phyloP scores from a whole-genome alignment of 1,140 invertebrate species.

The Drosophila pachea region DNA sequence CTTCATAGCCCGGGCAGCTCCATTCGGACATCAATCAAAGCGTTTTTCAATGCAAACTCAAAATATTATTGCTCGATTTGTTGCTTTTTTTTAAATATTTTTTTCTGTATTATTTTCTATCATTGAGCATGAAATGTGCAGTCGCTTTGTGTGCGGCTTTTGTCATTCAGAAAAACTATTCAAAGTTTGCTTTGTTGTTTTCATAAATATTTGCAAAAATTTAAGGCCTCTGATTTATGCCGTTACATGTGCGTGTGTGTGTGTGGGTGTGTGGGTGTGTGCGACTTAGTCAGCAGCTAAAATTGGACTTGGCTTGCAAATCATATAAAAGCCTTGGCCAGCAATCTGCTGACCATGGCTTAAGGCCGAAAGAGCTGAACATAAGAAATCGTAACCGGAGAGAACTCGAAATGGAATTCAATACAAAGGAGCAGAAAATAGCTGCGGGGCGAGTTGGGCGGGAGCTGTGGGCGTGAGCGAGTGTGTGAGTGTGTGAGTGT shows the following conservation, averaged over 20 bases:
- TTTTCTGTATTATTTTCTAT: background rate
- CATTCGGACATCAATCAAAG: constrained; percentile 35
- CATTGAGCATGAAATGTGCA: constrained; percentile 29
- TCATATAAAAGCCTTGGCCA: constrained; percentile 20
- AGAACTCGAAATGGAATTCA: constrained; percentile 50
- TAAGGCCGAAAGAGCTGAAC: constrained; percentile 32
- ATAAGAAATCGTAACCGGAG: constrained; percentile 10
- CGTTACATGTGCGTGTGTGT: background rate
- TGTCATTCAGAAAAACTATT: constrained; percentile 10
- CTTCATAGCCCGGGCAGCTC: constrained; percentile 40
- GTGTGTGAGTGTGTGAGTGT: constrained; percentile 14
- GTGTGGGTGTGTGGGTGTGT: no score
- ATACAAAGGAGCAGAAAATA: constrained; percentile 47
- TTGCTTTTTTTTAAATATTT: constrained; percentile 26
- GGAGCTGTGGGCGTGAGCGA: constrained; percentile 12
- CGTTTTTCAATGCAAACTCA: constrained; percentile 14
- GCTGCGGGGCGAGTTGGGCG: constrained; percentile 44
- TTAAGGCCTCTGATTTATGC: background rate
- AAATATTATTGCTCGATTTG: background rate
- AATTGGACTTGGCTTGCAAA: constrained; percentile 17
- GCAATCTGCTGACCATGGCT: constrained; percentile 54
- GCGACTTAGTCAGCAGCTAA: constrained; percentile 20
- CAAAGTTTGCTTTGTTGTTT: background rate
- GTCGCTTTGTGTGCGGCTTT: constrained; percentile 21
- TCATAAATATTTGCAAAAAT: background rate